phyloP scores from a whole-genome alignment of 2,888 invertebrate species.

The Cephus runcator region DNA sequence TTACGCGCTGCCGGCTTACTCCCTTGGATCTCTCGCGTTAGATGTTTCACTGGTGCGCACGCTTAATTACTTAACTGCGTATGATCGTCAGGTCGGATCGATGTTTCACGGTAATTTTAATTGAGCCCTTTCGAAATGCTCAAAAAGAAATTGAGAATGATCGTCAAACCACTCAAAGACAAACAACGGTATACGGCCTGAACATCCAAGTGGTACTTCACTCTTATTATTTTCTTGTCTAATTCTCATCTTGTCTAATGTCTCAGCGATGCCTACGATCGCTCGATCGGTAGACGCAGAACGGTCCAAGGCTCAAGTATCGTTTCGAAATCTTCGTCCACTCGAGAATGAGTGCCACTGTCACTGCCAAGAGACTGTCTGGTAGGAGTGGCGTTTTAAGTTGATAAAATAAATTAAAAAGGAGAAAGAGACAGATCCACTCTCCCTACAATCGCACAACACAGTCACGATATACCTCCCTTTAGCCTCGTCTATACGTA shows the following conservation, averaged over 20 bases:
- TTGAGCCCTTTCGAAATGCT: background rate
- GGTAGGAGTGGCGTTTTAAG: background rate
- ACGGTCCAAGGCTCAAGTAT: background rate
- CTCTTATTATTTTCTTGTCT: background rate
- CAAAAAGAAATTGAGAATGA: background rate
- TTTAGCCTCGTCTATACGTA: background rate
- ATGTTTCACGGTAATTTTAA: background rate
- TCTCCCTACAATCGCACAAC: background rate
- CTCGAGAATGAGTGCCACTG: background rate
- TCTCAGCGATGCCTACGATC: background rate
- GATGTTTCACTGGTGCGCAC: conserved; percentile 37
- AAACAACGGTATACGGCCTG: background rate
- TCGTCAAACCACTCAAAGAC: background rate
- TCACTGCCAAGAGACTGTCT: background rate
- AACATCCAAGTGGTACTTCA: background rate
- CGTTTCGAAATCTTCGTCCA: background rate
- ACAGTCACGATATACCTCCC: background rate
- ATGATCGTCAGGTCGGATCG: conserved; percentile 24
- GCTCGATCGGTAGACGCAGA: background rate
- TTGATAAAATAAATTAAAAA: background rate
- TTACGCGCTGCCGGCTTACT: conserved; percentile 35
- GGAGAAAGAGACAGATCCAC: background rate
- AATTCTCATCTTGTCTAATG: background rate
- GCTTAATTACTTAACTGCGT: conserved; percentile 53
- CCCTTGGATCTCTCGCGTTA: conserved; percentile 43